Evolutionary conservation across 2,797 vertebrate species (phyloP).

Genomic region (Dipus sagitta): DNA sequence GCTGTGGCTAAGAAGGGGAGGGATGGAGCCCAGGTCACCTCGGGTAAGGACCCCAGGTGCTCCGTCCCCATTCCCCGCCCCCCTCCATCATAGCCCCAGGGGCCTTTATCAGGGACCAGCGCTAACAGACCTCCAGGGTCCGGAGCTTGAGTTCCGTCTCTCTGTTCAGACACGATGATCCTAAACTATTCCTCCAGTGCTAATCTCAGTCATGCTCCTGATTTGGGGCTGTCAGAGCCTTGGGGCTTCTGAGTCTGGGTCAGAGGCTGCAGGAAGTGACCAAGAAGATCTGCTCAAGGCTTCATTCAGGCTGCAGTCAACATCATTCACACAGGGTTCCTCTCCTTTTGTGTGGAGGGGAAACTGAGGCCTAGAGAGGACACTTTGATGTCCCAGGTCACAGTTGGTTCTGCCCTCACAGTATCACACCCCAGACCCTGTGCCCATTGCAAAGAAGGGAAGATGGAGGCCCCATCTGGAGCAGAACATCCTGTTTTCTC

Average conservation of each 20-base stretch:
- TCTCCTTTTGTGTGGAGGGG: background rate
- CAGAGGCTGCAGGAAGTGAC: background rate
- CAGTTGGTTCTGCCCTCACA: too few relatives aligned
- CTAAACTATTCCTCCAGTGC: background rate
- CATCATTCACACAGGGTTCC: background rate
- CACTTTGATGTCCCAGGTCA: background rate
- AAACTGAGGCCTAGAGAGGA: background rate
- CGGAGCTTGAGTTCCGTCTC: background rate
- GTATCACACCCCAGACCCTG: accelerated
- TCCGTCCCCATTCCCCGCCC: too few relatives aligned
- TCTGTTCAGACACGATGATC: background rate
- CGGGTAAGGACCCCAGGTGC: too few relatives aligned
- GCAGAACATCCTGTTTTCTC: background rate
- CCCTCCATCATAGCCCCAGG: background rate
- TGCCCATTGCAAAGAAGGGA: background rate
- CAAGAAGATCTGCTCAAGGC: background rate
- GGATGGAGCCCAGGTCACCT: background rate
- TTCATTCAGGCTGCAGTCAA: background rate
- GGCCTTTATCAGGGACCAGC: background rate
- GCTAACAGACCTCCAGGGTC: background rate
- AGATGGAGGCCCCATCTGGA: background rate
- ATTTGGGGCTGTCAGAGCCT: background rate
- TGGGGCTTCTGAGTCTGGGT: background rate
- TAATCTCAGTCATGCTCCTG: background rate
- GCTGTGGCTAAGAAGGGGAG: background rate